Evolutionary conservation across 2,797 vertebrate genomes (phyloP), one percentile per base, ranked within the genome.

Genomic region (Chelidonichthys spinosus): DNA sequence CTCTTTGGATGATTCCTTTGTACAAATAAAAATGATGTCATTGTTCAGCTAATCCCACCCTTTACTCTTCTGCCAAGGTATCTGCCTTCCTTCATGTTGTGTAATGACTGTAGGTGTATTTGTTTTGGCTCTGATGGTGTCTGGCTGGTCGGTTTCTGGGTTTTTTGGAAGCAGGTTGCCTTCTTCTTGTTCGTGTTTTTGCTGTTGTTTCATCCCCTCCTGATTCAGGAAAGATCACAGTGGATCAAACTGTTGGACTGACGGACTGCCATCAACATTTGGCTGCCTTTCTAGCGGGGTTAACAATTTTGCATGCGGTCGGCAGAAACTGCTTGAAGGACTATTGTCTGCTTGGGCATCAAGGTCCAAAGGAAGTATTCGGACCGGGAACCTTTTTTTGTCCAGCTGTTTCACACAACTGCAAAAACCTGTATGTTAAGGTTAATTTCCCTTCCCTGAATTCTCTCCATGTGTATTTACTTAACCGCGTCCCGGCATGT

Each of bases 291-390:
- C 11, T 1, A 3, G 50, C 17, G 1, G 37, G 17, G 40, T 52
- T 56, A 60, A 71, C 71, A 74, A 72, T 13, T 2, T 18, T 81
- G 71, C 78, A 11, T 62, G 44, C 17, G 5, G 54, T 72, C 76
- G 72, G 79, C 76, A 80, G 59, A 72, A 61, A 54, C 11, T 4
- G 42, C 61, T 60, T 49, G 39, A 56, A 13, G 32, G 52, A 11
- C 43, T 15, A 11, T 11, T 14, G 43, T 44, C 15, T 44, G 6
- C 43, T 15, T 15, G 13, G 6, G 13, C 43, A 53, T 13, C 40
- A 32, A 32, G 46, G 49, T 52, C 49, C 49, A 52, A 25, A 52
- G 25, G 13, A 5, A 15, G 54, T 32, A 42, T 42, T 53, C 17
- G 25, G 25, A 25, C 25, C 25, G 25, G 11, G 59, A 61, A 2